Base-by-base conservation (phyloP, 2,888 invertebrate species). In the Chalcis sispes region DNA sequence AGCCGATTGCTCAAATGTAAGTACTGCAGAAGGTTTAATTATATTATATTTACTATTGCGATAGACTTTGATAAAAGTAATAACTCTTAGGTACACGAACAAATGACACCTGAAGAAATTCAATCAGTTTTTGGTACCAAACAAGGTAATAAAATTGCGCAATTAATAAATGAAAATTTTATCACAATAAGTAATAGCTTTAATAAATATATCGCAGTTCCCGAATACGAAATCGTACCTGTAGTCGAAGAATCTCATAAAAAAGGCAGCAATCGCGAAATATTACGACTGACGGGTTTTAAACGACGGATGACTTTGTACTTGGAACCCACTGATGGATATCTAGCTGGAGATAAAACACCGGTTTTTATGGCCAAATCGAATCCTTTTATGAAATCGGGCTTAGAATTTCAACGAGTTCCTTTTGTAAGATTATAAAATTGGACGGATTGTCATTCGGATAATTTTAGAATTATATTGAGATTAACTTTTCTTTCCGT, bases 251-350 rank as follows among this genome's bases (percentile, higher is more conserved):
- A 7, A 0, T 15, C 7, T 2, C 42, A 61, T 27, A n/a, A n/a
- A 1, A 48, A 18, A 25, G 62, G 23, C 29, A 23, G 5, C 1
- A n/a, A 36, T 10, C 58, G 61, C 15, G 29, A 54, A 32, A 27
- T 75, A 2, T 23, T 75, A 0, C 65, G 48, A 10, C 13, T 75
- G 10, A 62, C 42, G 20, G 25, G 59, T 59, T 75, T 71, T 13
- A 8, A 65, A 20, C 27, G 20, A 18, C 18, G 20, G 4, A 71
- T 66, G 46, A 71, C 40, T 0, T 50, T 75, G n/a, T 75, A 75
- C n/a, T 58, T 75, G 10, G 71, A 75, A 15, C 75, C 75, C 1
- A 71, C 42, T 1, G 66, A 71, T 7, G 65, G 71, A 20, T 54
- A 46, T n/a, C 36, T 75, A 5, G 75, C 71, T 27, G 75, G 71